Percentiles rank a stretch among this genome's conserved stretches.
phyloP scores from a whole-genome alignment of 2,888 invertebrate species.

The Fabriciana adippe region DNA sequence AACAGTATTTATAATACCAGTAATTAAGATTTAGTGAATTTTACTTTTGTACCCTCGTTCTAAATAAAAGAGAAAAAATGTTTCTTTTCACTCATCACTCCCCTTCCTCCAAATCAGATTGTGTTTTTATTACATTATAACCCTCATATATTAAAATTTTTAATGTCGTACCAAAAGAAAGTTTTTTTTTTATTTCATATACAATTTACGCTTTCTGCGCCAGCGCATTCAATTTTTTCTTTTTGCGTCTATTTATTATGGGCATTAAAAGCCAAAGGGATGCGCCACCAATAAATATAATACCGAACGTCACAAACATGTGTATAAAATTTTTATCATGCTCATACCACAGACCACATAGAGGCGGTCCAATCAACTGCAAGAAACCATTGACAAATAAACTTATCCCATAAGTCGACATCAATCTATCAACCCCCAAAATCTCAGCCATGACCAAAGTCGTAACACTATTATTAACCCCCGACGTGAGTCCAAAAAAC shows the following conservation, averaged over 20 bases:
- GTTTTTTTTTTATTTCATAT: not conserved
- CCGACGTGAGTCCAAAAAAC: slow-evolving; percentile 90
- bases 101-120: too few species aligned
- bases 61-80: too few species aligned
- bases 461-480: slow-evolving; percentile 92
- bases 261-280: slow-evolving; percentile 90
- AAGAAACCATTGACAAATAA: slow-evolving; percentile 92
- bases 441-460: slow-evolving; percentile 94
- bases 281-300: slow-evolving; percentile 88
- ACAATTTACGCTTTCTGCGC: slow-evolving; percentile 29
- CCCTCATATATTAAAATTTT: too few species aligned
- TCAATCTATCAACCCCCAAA: slow-evolving; percentile 90
- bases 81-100: too few species aligned
- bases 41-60: too few species aligned
- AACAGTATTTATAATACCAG: too few species aligned
- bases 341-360: slow-evolving; percentile 89
- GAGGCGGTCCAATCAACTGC: slow-evolving; percentile 90
- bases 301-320: slow-evolving; percentile 88
- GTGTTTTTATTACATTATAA: too few species aligned
- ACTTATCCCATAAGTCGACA: slow-evolving; percentile 93
- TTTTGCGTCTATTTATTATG: slow-evolving; percentile 80
- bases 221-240: slow-evolving; percentile 43
- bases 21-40: too few species aligned
- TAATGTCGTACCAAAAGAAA: not conserved
- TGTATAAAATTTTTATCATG: slow-evolving; percentile 84